Evolutionary conservation across 2,888 invertebrate species (phyloP), one percentile per base, ranked within the genome.

Genomic region (Diaprepes abbreviatus): DNA sequence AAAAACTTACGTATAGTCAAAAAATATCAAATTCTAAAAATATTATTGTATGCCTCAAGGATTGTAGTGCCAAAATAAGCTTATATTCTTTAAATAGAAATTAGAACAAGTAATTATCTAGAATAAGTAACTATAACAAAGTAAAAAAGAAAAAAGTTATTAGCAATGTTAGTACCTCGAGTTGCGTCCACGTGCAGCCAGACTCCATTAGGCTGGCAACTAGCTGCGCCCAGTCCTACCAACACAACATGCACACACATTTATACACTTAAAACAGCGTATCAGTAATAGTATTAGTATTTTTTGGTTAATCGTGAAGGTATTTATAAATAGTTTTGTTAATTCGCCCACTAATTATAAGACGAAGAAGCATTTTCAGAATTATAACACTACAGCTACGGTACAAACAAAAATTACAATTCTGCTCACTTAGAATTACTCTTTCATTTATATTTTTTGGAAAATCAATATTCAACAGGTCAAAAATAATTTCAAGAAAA

Each of bases 201-300:
- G 92, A 91, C 87, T 92, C 93, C 88, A 92, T 90, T 85, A 93
- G 90, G 86, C 92, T 92, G 88, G 92, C 92, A 87, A 93, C 91
- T 89, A 93, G 87, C 88, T 92, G 92, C 88, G 91, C 92, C 92
- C 92, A 93, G 88, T 92, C 93, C 93, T 93, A 85, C 82, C 83
- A 83, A 80, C 78, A 79, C 83, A 83, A 80, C 78, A 79, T 76
- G 76, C 77, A 71, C 72, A 74, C 72, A 71, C 71, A 63, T 71
- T 76, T 73, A 74, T 66, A 66, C 69, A 66, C 66, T 33, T 60
- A 55, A 45, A 28, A 28, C n/a, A 9, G 28, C 48, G 28, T 50
- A 45, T 45, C 24, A 45, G 24, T 45, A 45, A 12, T 45, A 24
- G 2, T n/a, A 24, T 24, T 50, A 50, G 48, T n/a, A 14, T 28